These are phyloP conservation scores for Siniperca scherzeri DNA, from an alignment of 2,797 vertebrate genomes.

Conservation along the genomic window DNA sequence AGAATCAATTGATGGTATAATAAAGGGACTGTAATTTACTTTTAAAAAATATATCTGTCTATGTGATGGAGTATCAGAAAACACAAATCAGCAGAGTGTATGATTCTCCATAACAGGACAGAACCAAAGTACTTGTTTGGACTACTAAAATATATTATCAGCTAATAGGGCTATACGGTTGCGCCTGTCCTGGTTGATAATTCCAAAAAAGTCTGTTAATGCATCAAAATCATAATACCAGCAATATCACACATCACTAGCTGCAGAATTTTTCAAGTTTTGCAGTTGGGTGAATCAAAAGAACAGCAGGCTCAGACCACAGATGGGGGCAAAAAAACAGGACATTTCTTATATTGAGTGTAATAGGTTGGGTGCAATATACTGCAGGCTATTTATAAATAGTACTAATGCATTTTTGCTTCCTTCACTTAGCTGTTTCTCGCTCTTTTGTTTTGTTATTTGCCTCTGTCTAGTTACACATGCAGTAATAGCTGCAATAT, in stretches of 20 bases:
- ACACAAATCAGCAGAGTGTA: background rate
- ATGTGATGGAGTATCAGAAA: background rate
- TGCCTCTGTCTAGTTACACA: background rate
- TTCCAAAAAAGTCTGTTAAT: background rate
- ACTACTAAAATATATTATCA: background rate
- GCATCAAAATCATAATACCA: background rate
- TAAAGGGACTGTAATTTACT: background rate
- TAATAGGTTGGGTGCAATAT: conserved; percentile 13
- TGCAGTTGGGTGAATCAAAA: background rate
- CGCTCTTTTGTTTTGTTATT: background rate
- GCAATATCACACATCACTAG: background rate
- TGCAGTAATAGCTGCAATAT: background rate
- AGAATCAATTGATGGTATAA: background rate
- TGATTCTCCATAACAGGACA: background rate
- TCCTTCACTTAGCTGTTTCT: background rate
- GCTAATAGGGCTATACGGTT: background rate
- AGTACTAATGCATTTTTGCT: background rate
- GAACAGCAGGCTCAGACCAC: background rate
- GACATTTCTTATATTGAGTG: conserved; percentile 3
- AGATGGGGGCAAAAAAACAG: background rate
- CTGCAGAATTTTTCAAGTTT: background rate
- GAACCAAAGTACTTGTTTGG: too few species aligned
- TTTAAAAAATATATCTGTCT: background rate
- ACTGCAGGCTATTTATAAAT: conserved; percentile 26
- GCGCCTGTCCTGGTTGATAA: background rate